These are phyloP conservation scores for Cyrtorhinus lividipennis DNA, from an alignment of 1,140 invertebrate species.

Conservation along the genomic window DNA sequence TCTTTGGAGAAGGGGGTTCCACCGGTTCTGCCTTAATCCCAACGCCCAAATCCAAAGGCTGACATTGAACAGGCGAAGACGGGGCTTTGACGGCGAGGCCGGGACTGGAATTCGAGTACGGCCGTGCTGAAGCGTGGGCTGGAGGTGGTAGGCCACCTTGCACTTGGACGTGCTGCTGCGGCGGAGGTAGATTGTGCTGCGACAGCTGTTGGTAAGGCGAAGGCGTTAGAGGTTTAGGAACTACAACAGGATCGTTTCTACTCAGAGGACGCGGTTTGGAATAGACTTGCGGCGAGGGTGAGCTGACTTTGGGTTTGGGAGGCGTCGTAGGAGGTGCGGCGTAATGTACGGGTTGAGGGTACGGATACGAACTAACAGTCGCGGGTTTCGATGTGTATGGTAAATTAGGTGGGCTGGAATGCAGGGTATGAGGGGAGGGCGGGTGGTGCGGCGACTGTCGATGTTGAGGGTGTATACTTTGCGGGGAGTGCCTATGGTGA, in stretches of 20 bases:
- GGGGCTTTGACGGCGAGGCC: conserved; percentile 19
- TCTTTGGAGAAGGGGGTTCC: conserved; percentile 37
- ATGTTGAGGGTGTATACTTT: conserved; percentile 15
- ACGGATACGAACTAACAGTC: conserved; percentile 27
- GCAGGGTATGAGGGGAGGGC: conserved; percentile 20
- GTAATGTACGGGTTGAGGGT: conserved; percentile 25
- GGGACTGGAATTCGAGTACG: not conserved
- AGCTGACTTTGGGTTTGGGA: conserved; percentile 57
- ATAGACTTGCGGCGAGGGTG: conserved; percentile 62
- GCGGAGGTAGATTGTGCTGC: conserved; percentile 40
- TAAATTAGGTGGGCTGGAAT: conserved; percentile 21
- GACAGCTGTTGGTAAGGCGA: conserved; percentile 46
- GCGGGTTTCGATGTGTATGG: conserved; percentile 24
- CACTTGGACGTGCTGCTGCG: conserved; percentile 30
- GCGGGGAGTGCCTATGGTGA: conserved; percentile 26
- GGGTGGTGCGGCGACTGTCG: conserved; percentile 23
- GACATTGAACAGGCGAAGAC: conserved; percentile 44
- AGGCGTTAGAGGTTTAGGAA: conserved; percentile 47
- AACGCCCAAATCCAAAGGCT: conserved; percentile 57
- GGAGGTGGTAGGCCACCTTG: conserved; percentile 34
- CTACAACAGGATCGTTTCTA: conserved; percentile 36
- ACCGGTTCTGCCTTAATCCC: conserved; percentile 27
- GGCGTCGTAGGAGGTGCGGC: conserved; percentile 27
- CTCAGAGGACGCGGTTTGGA: conserved; percentile 50
- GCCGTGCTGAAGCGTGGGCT: conserved; percentile 26